Conservation (phyloP, 2,797 vertebrate genomes). For the Liparis tanakae region DNA sequence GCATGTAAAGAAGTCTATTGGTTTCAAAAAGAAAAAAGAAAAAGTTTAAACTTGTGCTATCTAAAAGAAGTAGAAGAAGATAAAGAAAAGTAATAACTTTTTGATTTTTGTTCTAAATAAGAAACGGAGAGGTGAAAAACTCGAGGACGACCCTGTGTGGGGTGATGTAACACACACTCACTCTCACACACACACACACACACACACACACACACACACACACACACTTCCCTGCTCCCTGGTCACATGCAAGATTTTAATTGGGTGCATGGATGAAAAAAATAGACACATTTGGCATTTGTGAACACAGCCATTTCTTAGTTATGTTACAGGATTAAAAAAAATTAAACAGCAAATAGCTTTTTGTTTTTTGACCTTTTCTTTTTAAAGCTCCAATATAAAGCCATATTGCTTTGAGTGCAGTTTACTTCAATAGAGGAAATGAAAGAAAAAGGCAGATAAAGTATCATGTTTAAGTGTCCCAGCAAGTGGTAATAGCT, state of each 20-base stretch:
- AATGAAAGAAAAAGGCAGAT: neutral
- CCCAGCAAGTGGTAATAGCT: constrained; percentile 56
- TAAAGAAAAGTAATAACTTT: neutral
- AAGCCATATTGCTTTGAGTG: neutral
- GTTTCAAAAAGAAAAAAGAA: neutral
- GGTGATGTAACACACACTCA: constrained; percentile 56
- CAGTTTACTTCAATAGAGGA: neutral
- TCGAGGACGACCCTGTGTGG: constrained; percentile 2
- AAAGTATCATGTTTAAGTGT: constrained; percentile 62
- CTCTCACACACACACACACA: constrained; percentile 34
- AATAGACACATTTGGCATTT: constrained; percentile 7
- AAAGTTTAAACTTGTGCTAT: neutral
- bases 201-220: constrained; percentile 18
- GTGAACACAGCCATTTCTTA: neutral
- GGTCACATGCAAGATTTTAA: constrained; percentile 41
- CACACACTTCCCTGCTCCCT: constrained; percentile 15
- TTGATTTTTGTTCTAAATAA: neutral
- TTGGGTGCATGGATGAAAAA: constrained; percentile 34
- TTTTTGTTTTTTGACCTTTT: neutral
- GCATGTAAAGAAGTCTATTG: neutral
- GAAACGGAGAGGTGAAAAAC: neutral
- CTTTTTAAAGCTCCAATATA: neutral
- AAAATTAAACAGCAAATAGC: neutral
- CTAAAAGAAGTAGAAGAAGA: neutral
- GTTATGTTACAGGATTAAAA: neutral